Percentiles rank a stretch among this genome's conserved stretches.
phyloP scores from a whole-genome alignment of 2,888 invertebrate species.

The Brachynemurus nebulosus region DNA sequence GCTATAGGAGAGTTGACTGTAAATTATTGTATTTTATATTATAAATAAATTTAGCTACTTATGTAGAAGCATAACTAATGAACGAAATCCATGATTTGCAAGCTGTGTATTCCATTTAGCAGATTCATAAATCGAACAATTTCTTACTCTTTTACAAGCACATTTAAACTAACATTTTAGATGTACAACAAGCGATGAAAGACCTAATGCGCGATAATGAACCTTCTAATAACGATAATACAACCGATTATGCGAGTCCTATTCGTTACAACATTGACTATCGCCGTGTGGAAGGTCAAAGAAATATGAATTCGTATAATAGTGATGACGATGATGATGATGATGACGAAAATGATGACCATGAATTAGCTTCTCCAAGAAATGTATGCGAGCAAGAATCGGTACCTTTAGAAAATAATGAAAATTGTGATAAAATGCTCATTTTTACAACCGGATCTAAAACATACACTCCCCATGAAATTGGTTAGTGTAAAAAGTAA shows the following conservation, averaged over 20 bases:
- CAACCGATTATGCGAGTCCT: constrained; percentile 37
- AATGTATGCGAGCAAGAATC: constrained; percentile 7
- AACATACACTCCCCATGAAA: constrained; percentile 75
- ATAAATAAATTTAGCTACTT: no score
- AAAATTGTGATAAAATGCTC: constrained; percentile 52
- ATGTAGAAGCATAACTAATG: no score
- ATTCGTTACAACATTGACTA: constrained; percentile 51
- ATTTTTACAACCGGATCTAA: constrained; percentile 73
- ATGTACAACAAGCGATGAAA: not conserved
- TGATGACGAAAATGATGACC: constrained; percentile 26
- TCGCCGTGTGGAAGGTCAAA: constrained; percentile 34
- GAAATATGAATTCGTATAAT: constrained; percentile 23
- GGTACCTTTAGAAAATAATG: constrained; percentile 33
- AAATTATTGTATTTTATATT: no score
- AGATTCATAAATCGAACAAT: no score
- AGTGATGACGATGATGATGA: constrained; percentile 27
- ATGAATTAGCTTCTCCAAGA: constrained; percentile 15
- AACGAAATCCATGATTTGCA: no score
- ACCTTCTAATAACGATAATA: constrained; percentile 21
- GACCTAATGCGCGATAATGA: not conserved
- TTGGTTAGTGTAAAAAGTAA: no score
- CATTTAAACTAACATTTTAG: not conserved
- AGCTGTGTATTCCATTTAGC: no score
- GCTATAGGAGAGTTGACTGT: no score
- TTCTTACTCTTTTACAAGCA: no score